phyloP scores from a whole-genome alignment of 1,140 invertebrate genomes.

The Temnothorax longispinosus region DNA sequence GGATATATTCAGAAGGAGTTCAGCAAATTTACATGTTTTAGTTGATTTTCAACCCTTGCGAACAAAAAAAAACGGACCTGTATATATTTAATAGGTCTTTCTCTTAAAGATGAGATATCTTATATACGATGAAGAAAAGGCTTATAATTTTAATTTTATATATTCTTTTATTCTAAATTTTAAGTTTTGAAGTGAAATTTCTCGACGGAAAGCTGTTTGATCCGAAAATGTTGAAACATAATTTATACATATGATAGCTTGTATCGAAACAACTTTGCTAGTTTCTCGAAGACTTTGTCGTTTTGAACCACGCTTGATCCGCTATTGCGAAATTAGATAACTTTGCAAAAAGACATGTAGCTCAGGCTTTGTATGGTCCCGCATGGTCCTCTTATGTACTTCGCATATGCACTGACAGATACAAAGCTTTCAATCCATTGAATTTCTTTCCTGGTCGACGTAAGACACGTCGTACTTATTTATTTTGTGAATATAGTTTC shows the following conservation, averaged over 20 bases:
- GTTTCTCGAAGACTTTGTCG: conserved; percentile 3
- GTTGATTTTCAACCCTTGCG: background rate
- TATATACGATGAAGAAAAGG: background rate
- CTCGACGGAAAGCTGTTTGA: background rate
- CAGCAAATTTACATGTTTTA: background rate
- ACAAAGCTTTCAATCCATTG: conserved; percentile 25
- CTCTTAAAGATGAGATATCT: background rate
- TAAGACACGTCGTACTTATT: background rate
- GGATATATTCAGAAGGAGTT: background rate
- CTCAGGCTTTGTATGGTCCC: background rate
- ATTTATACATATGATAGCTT: conserved; percentile 2
- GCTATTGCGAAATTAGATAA: conserved; percentile 22
- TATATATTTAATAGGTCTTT: background rate
- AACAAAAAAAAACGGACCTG: background rate
- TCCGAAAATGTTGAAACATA: background rate
- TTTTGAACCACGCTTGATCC: background rate
- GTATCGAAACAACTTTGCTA: background rate
- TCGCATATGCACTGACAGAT: background rate
- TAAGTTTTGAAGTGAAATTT: background rate
- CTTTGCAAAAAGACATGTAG: background rate
- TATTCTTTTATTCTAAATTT: background rate
- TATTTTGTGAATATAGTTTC: background rate
- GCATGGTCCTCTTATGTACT: conserved; percentile 6
- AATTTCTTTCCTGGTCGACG: background rate
- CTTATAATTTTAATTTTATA: background rate